Conservation (phyloP, 2,888 invertebrate species). For the Alsophila aescularia region DNA sequence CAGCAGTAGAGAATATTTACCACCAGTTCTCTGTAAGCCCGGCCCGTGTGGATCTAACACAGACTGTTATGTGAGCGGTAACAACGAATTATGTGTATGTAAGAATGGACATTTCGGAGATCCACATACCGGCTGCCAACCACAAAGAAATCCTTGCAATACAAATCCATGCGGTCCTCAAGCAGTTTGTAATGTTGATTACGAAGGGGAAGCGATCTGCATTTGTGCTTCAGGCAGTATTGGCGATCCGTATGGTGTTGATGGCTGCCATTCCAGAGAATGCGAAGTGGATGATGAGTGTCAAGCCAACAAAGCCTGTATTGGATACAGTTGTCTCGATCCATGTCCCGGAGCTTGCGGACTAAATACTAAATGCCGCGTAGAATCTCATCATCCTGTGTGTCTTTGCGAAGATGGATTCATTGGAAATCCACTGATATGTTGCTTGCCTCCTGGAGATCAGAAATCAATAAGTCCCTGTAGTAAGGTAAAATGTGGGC, state of each 20-base stretch:
- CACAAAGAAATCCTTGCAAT: conserved; percentile 88
- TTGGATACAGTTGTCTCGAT: conserved; percentile 91
- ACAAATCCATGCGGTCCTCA: conserved; percentile 93
- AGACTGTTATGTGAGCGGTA: conserved; percentile 92
- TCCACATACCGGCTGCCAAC: conserved; percentile 90
- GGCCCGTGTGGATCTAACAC: conserved; percentile 93
- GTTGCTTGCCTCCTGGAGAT: conserved; percentile 87
- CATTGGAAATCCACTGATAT: conserved; percentile 90
- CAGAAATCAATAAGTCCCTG: conserved; percentile 87
- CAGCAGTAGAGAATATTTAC: conserved; percentile 76
- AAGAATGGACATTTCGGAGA: conserved; percentile 90
- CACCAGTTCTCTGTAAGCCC: conserved; percentile 89
- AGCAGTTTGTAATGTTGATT: conserved; percentile 88
- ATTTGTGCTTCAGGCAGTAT: conserved; percentile 89
- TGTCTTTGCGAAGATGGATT: conserved; percentile 90
- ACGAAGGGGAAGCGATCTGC: conserved; percentile 89
- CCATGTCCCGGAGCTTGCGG: conserved; percentile 94
- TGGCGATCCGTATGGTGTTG: conserved; percentile 89
- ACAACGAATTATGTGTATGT: conserved; percentile 94
- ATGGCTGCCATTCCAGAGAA: conserved; percentile 91
- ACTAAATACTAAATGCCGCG: conserved; percentile 88
- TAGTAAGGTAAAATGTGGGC: conserved; percentile 89
- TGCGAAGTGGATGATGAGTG: conserved; percentile 93
- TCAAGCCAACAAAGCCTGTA: conserved; percentile 88
- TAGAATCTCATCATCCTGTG: conserved; percentile 91